A percentile compares a stretch with the other conserved stretches of the same genome.
Evolutionary conservation across 2,797 vertebrate genomes (phyloP).

Genomic region (Pangasius larnaudii): DNA sequence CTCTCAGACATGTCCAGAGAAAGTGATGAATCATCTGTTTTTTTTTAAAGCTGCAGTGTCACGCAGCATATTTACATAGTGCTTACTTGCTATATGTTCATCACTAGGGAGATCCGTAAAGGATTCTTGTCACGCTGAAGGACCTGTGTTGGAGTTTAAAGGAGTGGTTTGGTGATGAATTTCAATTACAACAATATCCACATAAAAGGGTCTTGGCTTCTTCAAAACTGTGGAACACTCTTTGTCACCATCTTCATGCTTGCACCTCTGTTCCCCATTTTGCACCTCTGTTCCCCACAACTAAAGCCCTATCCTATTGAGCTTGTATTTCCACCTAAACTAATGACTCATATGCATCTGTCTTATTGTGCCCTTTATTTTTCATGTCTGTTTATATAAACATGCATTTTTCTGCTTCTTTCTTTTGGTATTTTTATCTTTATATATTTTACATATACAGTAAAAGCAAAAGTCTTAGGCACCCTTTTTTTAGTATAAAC

Average conservation of each 20-base stretch:
- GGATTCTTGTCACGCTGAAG: slow-evolving; percentile 11
- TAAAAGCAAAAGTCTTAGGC: no score
- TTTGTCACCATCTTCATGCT: not conserved
- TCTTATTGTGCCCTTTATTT: not conserved
- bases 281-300: no score
- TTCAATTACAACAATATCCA: not conserved
- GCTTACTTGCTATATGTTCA: slow-evolving; percentile 32
- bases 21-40: slow-evolving; percentile 21
- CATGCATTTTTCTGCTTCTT: not conserved
- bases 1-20: not conserved
- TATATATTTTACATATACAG: no score
- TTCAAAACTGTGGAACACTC: not conserved
- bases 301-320: not conserved
- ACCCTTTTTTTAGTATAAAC: no score
- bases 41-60: slow-evolving; percentile 6
- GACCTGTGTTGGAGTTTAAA: not conserved
- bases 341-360: not conserved
- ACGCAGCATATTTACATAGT: slow-evolving; percentile 39
- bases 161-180: not conserved
- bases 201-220: not conserved
- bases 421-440: not conserved
- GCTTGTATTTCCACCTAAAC: not conserved
- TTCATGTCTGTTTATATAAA: not conserved
- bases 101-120: slow-evolving; percentile 3
- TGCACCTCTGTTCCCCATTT: not conserved